phyloP scores from a whole-genome alignment of 2,888 invertebrate genomes.

The Chydorus sphaericus region DNA sequence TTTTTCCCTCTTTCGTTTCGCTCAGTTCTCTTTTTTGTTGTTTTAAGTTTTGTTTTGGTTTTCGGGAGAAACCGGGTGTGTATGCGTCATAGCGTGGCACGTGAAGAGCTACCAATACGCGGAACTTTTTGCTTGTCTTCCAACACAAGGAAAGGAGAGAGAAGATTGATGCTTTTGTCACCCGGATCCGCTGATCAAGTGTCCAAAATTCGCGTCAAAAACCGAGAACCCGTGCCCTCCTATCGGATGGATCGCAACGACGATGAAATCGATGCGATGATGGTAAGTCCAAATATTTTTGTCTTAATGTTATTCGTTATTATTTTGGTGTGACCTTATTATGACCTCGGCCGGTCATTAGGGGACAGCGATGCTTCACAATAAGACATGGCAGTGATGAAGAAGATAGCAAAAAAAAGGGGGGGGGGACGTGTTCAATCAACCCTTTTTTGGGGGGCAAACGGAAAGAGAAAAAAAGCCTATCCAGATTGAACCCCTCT shows the following conservation, averaged over 20 bases:
- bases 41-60: neutral
- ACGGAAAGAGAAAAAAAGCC: neutral
- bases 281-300: slow-evolving; percentile 41
- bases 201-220: slow-evolving; percentile 78
- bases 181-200: slow-evolving; percentile 23
- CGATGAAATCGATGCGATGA: slow-evolving; percentile 58
- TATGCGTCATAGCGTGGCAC: neutral
- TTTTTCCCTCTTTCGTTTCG: neutral
- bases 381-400: neutral
- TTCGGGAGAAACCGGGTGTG: neutral
- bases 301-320: neutral
- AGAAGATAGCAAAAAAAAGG: neutral
- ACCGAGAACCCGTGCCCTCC: slow-evolving; percentile 70
- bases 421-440: slow-evolving; percentile 2
- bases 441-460: neutral
- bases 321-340: neutral
- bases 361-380: too few relatives aligned
- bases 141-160: neutral
- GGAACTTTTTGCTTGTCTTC: neutral
- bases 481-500: slow-evolving; percentile 4
- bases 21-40: neutral
- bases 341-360: neutral
- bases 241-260: slow-evolving; percentile 48
- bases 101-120: neutral
- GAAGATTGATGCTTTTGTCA: slow-evolving; percentile 10